phyloP scores from a whole-genome alignment of 2,797 vertebrate genomes.

The Coranthus polyacanthus region DNA sequence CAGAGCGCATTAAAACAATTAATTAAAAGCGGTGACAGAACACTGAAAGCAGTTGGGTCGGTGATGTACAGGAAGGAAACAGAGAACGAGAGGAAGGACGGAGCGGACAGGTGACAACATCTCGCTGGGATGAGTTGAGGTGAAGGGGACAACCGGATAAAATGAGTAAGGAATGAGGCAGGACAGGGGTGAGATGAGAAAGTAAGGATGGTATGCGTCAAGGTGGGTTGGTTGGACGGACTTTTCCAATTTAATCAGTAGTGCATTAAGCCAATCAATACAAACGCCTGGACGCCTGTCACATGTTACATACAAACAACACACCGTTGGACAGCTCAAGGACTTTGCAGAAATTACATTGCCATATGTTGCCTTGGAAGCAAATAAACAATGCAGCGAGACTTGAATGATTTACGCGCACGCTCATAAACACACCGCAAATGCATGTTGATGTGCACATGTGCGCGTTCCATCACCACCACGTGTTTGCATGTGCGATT shows the following conservation, averaged over 20 bases:
- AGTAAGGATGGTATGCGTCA: constrained; percentile 33
- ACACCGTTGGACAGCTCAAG: constrained; percentile 59
- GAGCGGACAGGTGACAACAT: constrained; percentile 12
- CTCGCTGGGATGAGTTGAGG: constrained; percentile 9
- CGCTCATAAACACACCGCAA: background rate
- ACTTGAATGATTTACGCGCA: background rate
- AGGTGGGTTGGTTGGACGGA: constrained; percentile 42
- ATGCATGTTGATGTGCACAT: background rate
- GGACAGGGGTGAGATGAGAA: constrained; percentile 21
- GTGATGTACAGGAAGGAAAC: background rate
- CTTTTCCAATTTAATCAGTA: constrained; percentile 61
- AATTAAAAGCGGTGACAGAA: background rate
- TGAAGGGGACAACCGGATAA: constrained; percentile 14
- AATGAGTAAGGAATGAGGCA: constrained; percentile 12
- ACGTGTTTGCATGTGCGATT: background rate
- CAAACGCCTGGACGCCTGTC: constrained; percentile 50
- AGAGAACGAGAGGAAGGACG: background rate
- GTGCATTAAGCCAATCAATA: constrained; percentile 68
- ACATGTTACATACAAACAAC: constrained; percentile 36
- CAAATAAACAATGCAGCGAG: constrained; percentile 27
- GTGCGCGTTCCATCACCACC: background rate
- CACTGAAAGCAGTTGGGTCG: background rate
- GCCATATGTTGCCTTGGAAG: constrained; percentile 1
- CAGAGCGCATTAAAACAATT: constrained; percentile 9
- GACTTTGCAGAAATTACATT: constrained; percentile 54